These are phyloP conservation scores for Drosophila insularis DNA, from an alignment of 1,140 invertebrate species.

Conservation along the genomic window DNA sequence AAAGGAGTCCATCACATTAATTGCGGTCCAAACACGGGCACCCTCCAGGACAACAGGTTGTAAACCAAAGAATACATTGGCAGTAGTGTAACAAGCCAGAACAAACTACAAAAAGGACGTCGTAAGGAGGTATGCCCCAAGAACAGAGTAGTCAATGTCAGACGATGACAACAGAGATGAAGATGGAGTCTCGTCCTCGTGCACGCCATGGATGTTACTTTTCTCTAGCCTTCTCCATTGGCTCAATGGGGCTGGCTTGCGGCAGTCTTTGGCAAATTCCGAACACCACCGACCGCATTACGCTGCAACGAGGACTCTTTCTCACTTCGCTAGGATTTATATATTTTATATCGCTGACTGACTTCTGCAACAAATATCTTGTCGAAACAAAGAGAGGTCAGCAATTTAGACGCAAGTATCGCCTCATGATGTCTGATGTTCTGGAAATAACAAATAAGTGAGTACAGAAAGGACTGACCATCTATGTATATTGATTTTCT, in stretches of 20 bases:
- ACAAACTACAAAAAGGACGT: neutral
- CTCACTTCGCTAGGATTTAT: conserved; percentile 85
- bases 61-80: conserved; percentile 2
- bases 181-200: conserved; percentile 19
- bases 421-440: conserved; percentile 85
- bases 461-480: conserved; percentile 63
- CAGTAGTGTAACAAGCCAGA: neutral
- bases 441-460: conserved; percentile 89
- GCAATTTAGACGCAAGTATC: conserved; percentile 85
- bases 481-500: conserved; percentile 51
- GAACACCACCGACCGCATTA: conserved; percentile 83
- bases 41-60: conserved; percentile 1
- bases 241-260: conserved; percentile 78
- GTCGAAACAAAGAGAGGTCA: conserved; percentile 84
- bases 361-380: conserved; percentile 85
- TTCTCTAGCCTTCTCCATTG: conserved; percentile 79
- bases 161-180: conserved; percentile 13
- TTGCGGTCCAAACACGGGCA: neutral
- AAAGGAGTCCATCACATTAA: neutral
- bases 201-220: conserved; percentile 66
- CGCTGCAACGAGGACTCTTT: conserved; percentile 84
- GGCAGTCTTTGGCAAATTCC: conserved; percentile 78
- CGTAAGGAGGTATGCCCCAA: conserved; percentile 24
- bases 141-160: conserved; percentile 30
- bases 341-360: conserved; percentile 86